Percentiles rank a stretch among this genome's conserved stretches.
Conservation (phyloP, 64 coral and sea anemone genomes). For the Montipora efflorescens region DNA sequence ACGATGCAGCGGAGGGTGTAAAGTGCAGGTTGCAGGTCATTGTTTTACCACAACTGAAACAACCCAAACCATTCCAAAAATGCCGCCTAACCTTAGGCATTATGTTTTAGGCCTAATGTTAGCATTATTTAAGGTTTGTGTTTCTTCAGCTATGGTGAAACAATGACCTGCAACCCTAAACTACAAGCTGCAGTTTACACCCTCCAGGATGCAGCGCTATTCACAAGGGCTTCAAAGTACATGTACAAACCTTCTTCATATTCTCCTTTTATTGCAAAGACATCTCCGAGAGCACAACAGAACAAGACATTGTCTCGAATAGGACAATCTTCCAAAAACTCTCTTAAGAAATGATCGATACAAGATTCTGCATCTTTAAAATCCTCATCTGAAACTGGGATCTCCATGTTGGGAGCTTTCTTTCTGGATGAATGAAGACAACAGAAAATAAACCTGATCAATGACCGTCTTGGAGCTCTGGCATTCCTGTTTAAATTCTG, state of each 20-base stretch:
- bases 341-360: constrained; percentile 5
- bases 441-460: constrained; percentile 1
- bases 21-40: no score
- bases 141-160: no score
- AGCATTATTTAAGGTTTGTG: no score
- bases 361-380: background rate
- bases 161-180: no score
- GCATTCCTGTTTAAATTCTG: constrained; percentile 15
- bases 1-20: no score
- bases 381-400: background rate
- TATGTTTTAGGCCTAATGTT: no score
- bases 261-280: constrained; percentile 1
- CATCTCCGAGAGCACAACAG: constrained; percentile 9
- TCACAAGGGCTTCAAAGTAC: background rate
- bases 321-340: background rate
- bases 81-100: no score
- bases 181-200: no score
- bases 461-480: background rate
- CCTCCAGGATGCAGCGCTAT: no score
- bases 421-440: background rate
- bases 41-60: no score
- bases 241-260: constrained; percentile 30
- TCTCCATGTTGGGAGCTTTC: constrained; percentile 14
- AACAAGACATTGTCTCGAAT: constrained; percentile 43
- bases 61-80: no score